Evolutionary conservation across 2,888 invertebrate genomes (phyloP), one percentile per base, ranked within the genome.

Genomic region (Tuta absoluta): DNA sequence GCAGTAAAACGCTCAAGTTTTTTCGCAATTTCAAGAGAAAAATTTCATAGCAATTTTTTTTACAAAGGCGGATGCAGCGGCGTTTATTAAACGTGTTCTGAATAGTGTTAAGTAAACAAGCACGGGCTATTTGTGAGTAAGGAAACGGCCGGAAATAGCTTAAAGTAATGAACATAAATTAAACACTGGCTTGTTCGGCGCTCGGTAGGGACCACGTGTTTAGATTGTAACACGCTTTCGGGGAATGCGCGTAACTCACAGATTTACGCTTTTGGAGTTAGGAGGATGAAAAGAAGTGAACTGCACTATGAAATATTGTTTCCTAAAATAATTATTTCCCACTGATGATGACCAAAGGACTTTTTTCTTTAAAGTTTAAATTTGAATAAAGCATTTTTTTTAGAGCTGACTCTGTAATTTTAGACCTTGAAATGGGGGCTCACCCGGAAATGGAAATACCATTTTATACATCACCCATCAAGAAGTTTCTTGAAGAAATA

Each of bases 141-240:
- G 79, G 82, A 82, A 84, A 78, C 74, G 74, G 66, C 69, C 76
- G 66, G 65, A 82, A 85, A 85, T 85, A 86, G 75, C 76, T 72
- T 68, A 17, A 45, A 72, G 77, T 76, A 76, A 77, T 76, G 74
- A 78, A 81, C 79, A 75, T 82, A 81, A 82, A 82, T 83, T 80
- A 80, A 75, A 75, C 72, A 72, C 69, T 66, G 71, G 73, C 67
- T 72, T 69, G 76, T 79, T 81, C 77, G 68, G 68, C n/a, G 68
- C 11, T 23, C 10, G 8, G 24, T 11, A 28, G 56, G 17, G 75
- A 8, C 75, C 81, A 82, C 80, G 80, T 81, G 85, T 77, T 78
- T 24, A 33, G 56, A 56, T 56, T 56, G n/a, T 33, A 56, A 33
- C 14, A 23, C 74, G 69, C 51, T 53, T 53, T 53, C 19, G 62